Conservation (phyloP, 2,888 invertebrate genomes). For the Zelleria hepariella region DNA sequence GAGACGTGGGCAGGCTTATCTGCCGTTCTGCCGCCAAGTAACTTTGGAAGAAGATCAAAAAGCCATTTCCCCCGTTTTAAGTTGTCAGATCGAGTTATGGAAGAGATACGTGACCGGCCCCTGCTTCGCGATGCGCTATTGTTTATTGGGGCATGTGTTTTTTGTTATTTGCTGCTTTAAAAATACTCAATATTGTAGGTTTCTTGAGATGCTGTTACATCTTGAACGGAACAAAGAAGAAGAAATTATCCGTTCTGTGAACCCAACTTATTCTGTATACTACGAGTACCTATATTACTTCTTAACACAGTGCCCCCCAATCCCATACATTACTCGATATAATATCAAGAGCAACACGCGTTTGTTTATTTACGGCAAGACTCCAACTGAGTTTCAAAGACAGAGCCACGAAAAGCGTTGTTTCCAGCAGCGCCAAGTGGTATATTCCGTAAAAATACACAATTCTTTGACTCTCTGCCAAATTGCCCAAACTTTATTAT, state of each 20-base stretch:
- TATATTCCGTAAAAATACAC: not conserved
- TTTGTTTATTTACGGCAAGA: not conserved
- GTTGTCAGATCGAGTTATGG: constrained; percentile 55
- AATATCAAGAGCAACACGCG: not conserved
- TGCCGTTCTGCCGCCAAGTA: constrained; percentile 10
- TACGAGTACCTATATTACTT: no score
- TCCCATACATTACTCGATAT: not conserved
- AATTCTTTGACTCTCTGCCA: not conserved
- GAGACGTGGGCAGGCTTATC: constrained; percentile 17
- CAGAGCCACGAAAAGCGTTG: not conserved
- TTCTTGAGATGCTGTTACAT: no score
- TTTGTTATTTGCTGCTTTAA: not conserved
- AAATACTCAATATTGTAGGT: not conserved
- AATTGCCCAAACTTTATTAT: not conserved
- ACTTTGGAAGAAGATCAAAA: constrained; percentile 49
- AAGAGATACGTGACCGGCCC: constrained; percentile 48
- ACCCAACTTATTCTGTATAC: no score
- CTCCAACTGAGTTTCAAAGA: not conserved
- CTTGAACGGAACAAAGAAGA: no score
- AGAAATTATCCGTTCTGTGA: no score
- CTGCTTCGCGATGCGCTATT: constrained; percentile 16
- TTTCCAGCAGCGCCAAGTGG: constrained; percentile 11
- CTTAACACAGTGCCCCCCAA: not conserved
- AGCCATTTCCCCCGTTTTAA: constrained; percentile 45
- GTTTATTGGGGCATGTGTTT: not conserved